Percentiles rank a stretch among this genome's conserved stretches.
phyloP scores from a whole-genome alignment of 2,797 vertebrate genomes.

The Scarus forsteni region DNA sequence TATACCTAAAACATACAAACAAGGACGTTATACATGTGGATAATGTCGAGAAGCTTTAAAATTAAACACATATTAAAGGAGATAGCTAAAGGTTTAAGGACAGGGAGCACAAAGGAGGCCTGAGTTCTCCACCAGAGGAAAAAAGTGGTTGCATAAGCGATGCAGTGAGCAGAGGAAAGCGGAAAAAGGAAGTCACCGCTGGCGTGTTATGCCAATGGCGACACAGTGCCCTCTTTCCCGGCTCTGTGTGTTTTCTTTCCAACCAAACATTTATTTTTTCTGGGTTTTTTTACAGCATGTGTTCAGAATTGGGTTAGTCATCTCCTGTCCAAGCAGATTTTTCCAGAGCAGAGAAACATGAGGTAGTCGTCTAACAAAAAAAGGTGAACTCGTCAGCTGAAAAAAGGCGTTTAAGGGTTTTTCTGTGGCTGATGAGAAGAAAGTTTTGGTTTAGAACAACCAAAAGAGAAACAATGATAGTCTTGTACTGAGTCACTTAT shows the following conservation, averaged over 20 bases:
- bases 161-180: conserved; percentile 72
- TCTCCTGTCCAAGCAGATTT: conserved; percentile 60
- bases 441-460: not conserved
- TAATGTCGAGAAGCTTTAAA: conserved; percentile 1
- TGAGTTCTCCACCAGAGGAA: conserved; percentile 47
- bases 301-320: conserved; percentile 67
- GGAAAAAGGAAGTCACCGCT: conserved; percentile 78
- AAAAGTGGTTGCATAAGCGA: conserved; percentile 76
- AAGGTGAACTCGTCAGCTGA: not conserved
- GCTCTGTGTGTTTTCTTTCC: conserved; percentile 54
- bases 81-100: conserved; percentile 26
- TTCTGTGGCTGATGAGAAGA: conserved; percentile 1
- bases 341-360: conserved; percentile 39
- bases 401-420: not conserved
- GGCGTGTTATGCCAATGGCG: conserved; percentile 60
- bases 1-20: not conserved
- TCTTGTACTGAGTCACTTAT: too few relatives aligned
- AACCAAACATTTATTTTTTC: conserved; percentile 28
- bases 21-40: not conserved
- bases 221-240: conserved; percentile 80
- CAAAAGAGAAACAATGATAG: not conserved
- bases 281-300: conserved; percentile 27
- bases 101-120: conserved; percentile 50
- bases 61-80: conserved; percentile 16
- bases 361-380: not conserved